phyloP scores from a whole-genome alignment of 2,888 invertebrate species.

The Chaetoderma sp. region DNA sequence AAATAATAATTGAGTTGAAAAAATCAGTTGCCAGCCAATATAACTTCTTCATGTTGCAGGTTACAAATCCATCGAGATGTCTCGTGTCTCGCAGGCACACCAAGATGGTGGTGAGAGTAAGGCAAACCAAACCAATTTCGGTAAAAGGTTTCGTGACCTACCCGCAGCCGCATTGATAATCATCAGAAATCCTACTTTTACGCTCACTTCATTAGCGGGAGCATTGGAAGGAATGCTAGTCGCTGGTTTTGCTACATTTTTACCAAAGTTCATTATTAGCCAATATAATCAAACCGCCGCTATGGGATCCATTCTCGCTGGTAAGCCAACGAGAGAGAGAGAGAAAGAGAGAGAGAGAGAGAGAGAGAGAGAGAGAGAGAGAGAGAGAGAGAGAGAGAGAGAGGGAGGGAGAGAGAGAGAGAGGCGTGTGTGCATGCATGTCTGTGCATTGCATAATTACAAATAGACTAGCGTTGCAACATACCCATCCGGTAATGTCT shows the following conservation, averaged over 20 bases:
- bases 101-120: conserved; percentile 32
- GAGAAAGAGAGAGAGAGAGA: neutral
- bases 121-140: conserved; percentile 19
- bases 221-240: conserved; percentile 75
- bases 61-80: conserved; percentile 42
- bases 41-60: too few relatives aligned
- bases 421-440: neutral
- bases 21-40: too few relatives aligned
- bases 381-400: neutral
- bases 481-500: too few relatives aligned
- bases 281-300: conserved; percentile 79
- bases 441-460: neutral
- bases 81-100: conserved; percentile 50
- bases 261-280: conserved; percentile 82
- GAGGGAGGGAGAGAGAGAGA: neutral
- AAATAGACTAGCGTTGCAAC: too few relatives aligned
- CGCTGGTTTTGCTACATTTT: conserved; percentile 78
- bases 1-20: too few relatives aligned
- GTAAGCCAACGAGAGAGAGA: conserved; percentile 62
- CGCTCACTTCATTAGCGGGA: conserved; percentile 76
- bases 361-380: neutral
- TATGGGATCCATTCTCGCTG: conserved; percentile 78
- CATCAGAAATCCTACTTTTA: conserved; percentile 66
- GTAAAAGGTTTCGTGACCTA: conserved; percentile 37
- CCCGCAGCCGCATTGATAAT: conserved; percentile 39